These are phyloP conservation scores for Timema podura DNA, from an alignment of 2,888 invertebrate genomes.

Conservation along the genomic window DNA sequence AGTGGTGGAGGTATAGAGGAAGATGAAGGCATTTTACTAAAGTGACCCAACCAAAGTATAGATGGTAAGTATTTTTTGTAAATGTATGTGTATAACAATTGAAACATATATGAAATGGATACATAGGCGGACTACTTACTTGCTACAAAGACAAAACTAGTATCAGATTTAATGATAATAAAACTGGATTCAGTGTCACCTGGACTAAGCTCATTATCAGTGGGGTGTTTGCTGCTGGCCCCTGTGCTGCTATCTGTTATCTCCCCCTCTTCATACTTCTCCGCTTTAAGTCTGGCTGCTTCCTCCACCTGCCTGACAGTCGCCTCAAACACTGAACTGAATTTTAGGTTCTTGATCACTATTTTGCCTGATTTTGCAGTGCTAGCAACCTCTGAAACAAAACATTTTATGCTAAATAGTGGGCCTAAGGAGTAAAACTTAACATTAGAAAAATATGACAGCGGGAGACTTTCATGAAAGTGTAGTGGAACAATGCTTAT, in stretches of 20 bases:
- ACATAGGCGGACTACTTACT: too few species aligned
- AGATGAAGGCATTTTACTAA: too few species aligned
- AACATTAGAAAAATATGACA: too few species aligned
- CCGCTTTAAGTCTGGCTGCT: conserved; percentile 54
- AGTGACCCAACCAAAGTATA: too few species aligned
- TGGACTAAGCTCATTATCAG: conserved; percentile 20
- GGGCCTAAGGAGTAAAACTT: neutral
- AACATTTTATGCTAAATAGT: neutral
- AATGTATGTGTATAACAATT: too few species aligned
- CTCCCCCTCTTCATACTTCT: conserved; percentile 62
- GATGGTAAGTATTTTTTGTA: too few species aligned
- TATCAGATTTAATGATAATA: too few species aligned
- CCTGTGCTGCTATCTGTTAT: conserved; percentile 41
- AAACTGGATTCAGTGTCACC: neutral
- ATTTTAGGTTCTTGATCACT: conserved; percentile 64
- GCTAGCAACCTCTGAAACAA: conserved; percentile 17
- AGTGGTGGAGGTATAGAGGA: too few species aligned
- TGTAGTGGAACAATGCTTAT: neutral
- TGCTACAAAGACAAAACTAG: too few species aligned
- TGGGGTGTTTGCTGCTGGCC: neutral
- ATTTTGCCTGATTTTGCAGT: conserved; percentile 53
- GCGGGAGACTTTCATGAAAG: too few species aligned
- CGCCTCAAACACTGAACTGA: conserved; percentile 62
- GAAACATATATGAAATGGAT: too few species aligned
- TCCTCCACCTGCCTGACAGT: conserved; percentile 61